These are phyloP conservation scores for Epinotia demarniana DNA, from an alignment of 2,888 invertebrate species.

Conservation along the genomic window DNA sequence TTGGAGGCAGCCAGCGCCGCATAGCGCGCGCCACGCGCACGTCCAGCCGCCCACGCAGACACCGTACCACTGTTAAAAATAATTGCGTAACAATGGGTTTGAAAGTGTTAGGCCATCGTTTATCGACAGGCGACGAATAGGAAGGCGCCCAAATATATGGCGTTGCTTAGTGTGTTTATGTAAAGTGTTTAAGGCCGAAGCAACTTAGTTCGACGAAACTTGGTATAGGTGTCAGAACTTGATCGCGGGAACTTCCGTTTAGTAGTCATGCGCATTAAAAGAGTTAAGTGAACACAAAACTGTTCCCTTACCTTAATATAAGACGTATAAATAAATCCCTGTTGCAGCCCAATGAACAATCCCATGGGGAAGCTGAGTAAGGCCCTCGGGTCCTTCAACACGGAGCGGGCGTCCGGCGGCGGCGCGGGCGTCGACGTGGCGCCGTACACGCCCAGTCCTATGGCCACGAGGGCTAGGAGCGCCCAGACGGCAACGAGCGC, in stretches of 20 bases:
- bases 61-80: slow-evolving; percentile 88
- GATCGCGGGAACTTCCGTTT: too few species aligned
- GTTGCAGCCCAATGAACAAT: slow-evolving; percentile 92
- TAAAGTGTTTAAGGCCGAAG: too few species aligned
- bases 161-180: too few species aligned
- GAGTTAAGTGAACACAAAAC: background rate
- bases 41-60: slow-evolving; percentile 92
- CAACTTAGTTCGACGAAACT: too few species aligned
- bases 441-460: slow-evolving; percentile 69
- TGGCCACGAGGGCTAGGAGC: slow-evolving; percentile 62
- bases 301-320: slow-evolving; percentile 87
- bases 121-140: too few species aligned
- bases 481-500: slow-evolving; percentile 73
- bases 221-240: too few species aligned
- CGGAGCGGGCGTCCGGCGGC: slow-evolving; percentile 67
- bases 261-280: too few species aligned
- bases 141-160: background rate
- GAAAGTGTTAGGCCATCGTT: background rate
- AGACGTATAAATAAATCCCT: slow-evolving; percentile 93
- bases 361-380: slow-evolving; percentile 90
- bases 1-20: slow-evolving; percentile 90
- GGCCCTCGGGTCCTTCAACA: slow-evolving; percentile 85
- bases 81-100: background rate
- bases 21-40: slow-evolving; percentile 89
- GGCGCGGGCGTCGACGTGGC: slow-evolving; percentile 72